A percentile compares a stretch with the other conserved stretches of the same genome.
Evolutionary conservation across 2,113 vertebrate genomes (phyloP).

Genomic region (Colinus virginianus): DNA sequence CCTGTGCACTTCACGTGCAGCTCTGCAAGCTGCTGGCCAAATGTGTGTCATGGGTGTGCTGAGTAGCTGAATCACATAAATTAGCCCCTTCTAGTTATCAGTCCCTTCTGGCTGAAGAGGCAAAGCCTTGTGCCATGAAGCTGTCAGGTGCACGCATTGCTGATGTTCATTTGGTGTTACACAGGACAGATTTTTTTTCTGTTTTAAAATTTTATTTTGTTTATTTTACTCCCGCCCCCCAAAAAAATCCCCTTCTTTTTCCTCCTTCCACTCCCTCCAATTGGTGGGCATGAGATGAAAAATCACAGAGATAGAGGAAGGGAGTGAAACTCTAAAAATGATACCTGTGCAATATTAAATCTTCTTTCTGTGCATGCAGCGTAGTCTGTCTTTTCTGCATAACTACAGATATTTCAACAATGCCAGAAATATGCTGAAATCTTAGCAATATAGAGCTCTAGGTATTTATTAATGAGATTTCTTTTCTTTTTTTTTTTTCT

Average conservation of each 20-base stretch:
- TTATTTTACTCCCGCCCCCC: no score
- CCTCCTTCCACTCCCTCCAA: background rate
- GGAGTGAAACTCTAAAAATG: background rate
- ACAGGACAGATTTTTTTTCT: background rate
- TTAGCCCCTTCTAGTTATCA: background rate
- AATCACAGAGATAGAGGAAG: background rate
- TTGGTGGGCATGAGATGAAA: background rate
- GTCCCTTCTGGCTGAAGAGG: background rate
- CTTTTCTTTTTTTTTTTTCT: background rate
- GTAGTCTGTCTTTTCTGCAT: background rate
- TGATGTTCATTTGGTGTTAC: background rate
- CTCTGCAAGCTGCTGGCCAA: background rate
- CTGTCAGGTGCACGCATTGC: background rate
- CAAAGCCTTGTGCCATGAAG: background rate
- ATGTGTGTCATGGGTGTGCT: background rate
- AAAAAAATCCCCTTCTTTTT: background rate
- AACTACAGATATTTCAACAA: background rate
- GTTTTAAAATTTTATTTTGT: background rate
- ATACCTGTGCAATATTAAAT: background rate
- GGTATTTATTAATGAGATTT: background rate
- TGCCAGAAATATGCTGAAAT: background rate
- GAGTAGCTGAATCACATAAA: background rate
- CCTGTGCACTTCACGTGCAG: rapidly evolving
- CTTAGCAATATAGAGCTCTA: background rate
- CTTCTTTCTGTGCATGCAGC: background rate